These are phyloP conservation scores for Chaenogobius annularis DNA, from an alignment of 2,113 vertebrate genomes.

Conservation along the genomic window DNA sequence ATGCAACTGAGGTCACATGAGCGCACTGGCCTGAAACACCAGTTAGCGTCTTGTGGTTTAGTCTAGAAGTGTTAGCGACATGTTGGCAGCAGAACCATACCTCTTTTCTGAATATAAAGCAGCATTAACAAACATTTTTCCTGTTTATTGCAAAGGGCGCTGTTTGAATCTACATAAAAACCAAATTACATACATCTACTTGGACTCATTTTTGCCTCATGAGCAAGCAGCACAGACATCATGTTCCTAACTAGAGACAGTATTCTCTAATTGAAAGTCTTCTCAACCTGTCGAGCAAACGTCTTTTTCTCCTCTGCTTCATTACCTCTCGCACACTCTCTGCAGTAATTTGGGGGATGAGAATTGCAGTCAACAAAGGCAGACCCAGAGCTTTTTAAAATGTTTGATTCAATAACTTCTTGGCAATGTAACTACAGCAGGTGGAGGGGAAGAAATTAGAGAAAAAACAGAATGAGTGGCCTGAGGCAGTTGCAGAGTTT, in stretches of 20 bases:
- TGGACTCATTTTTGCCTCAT: neutral
- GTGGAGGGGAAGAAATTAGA: constrained; percentile 32
- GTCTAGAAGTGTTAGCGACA: constrained; percentile 50
- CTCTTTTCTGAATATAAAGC: neutral
- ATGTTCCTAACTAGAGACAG: constrained; percentile 11
- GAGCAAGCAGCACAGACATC: constrained; percentile 7
- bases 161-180: constrained; percentile 15
- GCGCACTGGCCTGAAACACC: constrained; percentile 57
- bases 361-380: constrained; percentile 46
- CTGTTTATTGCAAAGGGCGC: constrained; percentile 18
- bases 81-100: constrained; percentile 16
- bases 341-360: constrained; percentile 47
- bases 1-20: constrained; percentile 58
- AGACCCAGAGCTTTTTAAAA: constrained; percentile 40
- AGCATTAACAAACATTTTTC: constrained; percentile 3
- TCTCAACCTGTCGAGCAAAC: constrained; percentile 33
- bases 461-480: constrained; percentile 47
- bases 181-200: constrained; percentile 4
- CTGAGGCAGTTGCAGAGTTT: constrained; percentile 61
- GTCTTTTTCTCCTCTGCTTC: constrained; percentile 27
- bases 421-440: constrained; percentile 52
- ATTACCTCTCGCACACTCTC: constrained; percentile 37
- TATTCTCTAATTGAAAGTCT: constrained; percentile 27
- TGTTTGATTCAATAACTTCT: constrained; percentile 45
- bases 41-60: constrained; percentile 58